Base-by-base conservation (phyloP, 2,797 vertebrate genomes). In the Lindbergichthys nudifrons region DNA sequence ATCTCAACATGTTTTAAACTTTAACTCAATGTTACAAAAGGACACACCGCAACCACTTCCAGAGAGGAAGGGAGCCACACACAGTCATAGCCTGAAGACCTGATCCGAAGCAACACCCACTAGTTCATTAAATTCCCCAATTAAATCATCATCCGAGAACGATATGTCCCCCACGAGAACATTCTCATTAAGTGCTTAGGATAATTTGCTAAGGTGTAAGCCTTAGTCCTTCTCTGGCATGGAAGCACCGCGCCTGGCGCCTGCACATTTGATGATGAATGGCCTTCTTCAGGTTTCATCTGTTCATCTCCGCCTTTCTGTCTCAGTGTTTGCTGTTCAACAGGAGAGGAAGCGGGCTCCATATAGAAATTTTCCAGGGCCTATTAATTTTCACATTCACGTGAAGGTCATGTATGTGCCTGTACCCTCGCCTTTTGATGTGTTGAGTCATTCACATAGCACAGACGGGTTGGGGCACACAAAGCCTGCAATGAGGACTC, bases 61-160 rank as follows among this genome's bases (percentile, higher is more conserved):
- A 72, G 41, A 64, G 4, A n/a, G 19, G 32, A 26, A 42, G 19
- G 56, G 66, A 75, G 36, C 83, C 92, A 83, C 81, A 71, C 75
- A 75, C 58, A 58, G 67, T 47, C 47, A 51, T 21, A 21, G 64
- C 65, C 62, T 58, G 21, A 42, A 82, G 68, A 81, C 87, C 82
- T 91, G 86, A 84, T 87, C 50, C 73, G 77, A 84, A 82, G 18
- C 84, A 80, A 60, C 76, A 51, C 71, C 73, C 30, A 3, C 59
- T 80, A 87, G 87, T 76, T 82, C 81, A 86, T 92, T 90, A 89
- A 84, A 90, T 89, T 89, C 79, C 78, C 68, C 83, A 87, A 81
- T 90, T 87, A 88, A 81, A 85, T 53, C 72, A 75, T 80, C 57
- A 87, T 75, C 65, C 69, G 75, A 53, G 39, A 80, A 83, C 19